phyloP scores from a whole-genome alignment of 2,113 vertebrate species.

The Sturnira hondurensis region DNA sequence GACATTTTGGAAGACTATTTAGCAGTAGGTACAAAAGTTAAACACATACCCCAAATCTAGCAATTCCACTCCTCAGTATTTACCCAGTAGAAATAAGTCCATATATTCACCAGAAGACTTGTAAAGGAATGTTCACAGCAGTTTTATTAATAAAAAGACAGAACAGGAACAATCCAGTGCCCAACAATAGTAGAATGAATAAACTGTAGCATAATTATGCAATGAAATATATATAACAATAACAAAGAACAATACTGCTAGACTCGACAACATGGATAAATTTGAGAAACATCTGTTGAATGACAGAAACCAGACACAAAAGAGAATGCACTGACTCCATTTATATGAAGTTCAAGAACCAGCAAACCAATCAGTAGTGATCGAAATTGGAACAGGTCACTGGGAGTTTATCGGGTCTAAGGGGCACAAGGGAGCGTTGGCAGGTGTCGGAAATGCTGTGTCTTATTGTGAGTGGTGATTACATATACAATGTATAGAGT shows the following conservation, averaged over 20 bases:
- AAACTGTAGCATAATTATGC: background rate
- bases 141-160: background rate
- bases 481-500: background rate
- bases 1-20: background rate
- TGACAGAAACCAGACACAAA: background rate
- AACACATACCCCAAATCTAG: background rate
- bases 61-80: background rate
- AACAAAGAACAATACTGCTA: background rate
- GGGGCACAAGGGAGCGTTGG: background rate
- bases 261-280: background rate
- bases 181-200: background rate
- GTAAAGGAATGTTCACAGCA: background rate
- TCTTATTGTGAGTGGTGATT: background rate
- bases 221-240: background rate
- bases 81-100: background rate
- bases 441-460: background rate
- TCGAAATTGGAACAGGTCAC: background rate
- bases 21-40: conserved; percentile 12
- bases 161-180: background rate
- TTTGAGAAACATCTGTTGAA: background rate
- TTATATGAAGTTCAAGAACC: conserved; percentile 14
- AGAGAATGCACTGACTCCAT: background rate
- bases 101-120: background rate
- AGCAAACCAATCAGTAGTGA: background rate
- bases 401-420: background rate